Base-by-base conservation (phyloP, 2,113 vertebrate genomes). In the Numida meleagris region DNA sequence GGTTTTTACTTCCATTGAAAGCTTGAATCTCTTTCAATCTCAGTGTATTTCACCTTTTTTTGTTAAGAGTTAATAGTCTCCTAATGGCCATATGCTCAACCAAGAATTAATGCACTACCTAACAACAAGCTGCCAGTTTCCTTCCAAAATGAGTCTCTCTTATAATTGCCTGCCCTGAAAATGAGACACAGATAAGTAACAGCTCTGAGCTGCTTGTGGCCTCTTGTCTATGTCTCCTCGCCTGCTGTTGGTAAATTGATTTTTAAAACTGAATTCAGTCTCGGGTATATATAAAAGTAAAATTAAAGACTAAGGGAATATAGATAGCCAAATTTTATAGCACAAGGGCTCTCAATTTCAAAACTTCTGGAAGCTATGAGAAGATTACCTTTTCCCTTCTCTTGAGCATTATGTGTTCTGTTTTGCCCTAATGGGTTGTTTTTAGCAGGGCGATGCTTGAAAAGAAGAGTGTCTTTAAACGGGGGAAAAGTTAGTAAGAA, bases 371-470 rank as follows among this genome's bases (percentile, higher is more conserved):
- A 63, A 81, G 27, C 36, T 85, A 45, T 67, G 36, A 34, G 46
- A 67, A 68, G 38, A 71, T 78, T 12, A 61, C 21, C 19, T 70
- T 71, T 72, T 87, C 1, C 1, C 29, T 68, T 53, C 63, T 67
- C 46, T 38, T 20, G 25, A 89, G 50, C 36, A 62, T 45, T 0
- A 0, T 0, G 1, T 29, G 13, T 89, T 94, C n/a, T 7, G 3
- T 34, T 74, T 63, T 4, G 10, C 45, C 6, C 2, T 57, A 42
- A 42, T 70, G 77, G 61, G 48, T 29, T 63, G 8, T 0, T 74
- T 96, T 82, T 76, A 48, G 48, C 62, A 70, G 40, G 58, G 58
- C 62, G 45, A 42, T 19, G 9, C 5, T 57, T 1, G 3, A 18
- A 66, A 85, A n/a, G 25, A 65, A 27, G 18, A 17, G 12, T 31